Base-by-base conservation (phyloP, 2,797 vertebrate species). In the Pipistrellus kuhlii region DNA sequence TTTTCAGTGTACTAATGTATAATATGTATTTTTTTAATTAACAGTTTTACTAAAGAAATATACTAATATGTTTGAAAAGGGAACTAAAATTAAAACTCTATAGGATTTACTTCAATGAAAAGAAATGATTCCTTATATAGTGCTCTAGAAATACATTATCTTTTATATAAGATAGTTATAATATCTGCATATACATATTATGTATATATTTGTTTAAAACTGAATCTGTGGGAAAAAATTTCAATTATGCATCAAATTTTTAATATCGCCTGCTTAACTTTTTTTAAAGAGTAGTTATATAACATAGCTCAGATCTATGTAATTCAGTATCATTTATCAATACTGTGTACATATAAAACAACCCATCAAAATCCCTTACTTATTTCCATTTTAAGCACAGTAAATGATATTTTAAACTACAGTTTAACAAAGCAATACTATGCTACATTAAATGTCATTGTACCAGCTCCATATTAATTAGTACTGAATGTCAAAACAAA, bases 381-480 rank as follows among this genome's bases (percentile, higher is more conserved):
- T 72, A 73, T 80, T 95, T 85, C 38, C 48, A 88, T 91, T 88
- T 93, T 89, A 90, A 87, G 57, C 84, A 76, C 3, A 87, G 69
- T 15, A 96, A 92, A 77, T 80, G 21, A 83, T 88, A 57, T 51
- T 85, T 89, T 85, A 82, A 73, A 35, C 68, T 93, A 69, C 1
- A 30, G 5, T 55, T 96, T 88, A 85, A 88, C 25, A 84, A 75
- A 73, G 62, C 25, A 76, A 27, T 73, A 84, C 3, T 86, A 6
- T 27, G 30, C 14, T 64, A 90, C 25, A 75, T 44, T 86, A 82
- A 68, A 91, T 30, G 21, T 15, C 64, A 38, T 32, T 18, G 57
- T 55, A 75, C 9, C 41, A 82, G 30, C 14, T 88, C 57, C 51
- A 69, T 32, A 59, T 18, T 64, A 90, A 77, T 87, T 89, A 89